Evolutionary conservation across 2,113 vertebrate genomes (phyloP).

Genomic region (Chamaea fasciata): DNA sequence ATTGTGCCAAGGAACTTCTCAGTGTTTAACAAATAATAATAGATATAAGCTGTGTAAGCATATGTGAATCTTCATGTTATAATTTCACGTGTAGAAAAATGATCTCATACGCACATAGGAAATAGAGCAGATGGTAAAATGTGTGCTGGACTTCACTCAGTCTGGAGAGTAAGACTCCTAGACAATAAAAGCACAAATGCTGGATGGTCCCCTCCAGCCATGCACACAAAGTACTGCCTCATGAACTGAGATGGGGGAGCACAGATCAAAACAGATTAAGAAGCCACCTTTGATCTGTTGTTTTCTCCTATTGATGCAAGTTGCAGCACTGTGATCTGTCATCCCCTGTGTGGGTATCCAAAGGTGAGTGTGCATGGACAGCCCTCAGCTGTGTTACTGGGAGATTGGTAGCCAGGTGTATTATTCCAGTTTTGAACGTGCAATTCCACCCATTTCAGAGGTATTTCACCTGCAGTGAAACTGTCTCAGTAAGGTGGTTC

Average conservation of each 20-base stretch:
- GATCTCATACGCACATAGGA: constrained; percentile 13
- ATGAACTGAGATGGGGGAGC: not conserved
- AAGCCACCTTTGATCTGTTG: not conserved
- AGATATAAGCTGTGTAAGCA: constrained; percentile 41
- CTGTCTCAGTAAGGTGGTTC: not conserved
- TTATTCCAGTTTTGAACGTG: not conserved
- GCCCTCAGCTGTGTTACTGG: not conserved
- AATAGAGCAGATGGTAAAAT: constrained; percentile 27
- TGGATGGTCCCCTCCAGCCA: not conserved
- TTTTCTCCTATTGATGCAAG: not conserved
- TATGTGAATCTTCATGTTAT: constrained; percentile 26
- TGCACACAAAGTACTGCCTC: not conserved
- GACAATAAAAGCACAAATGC: not conserved
- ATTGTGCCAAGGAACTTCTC: constrained; percentile 36
- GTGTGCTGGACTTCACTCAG: not conserved
- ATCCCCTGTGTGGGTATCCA: not conserved
- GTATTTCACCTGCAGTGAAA: not conserved
- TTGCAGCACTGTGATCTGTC: not conserved
- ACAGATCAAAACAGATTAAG: constrained; percentile 2
- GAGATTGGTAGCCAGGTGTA: not conserved
- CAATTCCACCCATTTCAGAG: not conserved
- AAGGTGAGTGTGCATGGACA: not conserved
- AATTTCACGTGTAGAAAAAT: not conserved
- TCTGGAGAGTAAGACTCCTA: not conserved
- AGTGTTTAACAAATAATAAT: constrained; percentile 34